Evolutionary conservation across 2,888 invertebrate species (phyloP), one percentile per base, ranked within the genome.

Genomic region (Baronia brevicornis): DNA sequence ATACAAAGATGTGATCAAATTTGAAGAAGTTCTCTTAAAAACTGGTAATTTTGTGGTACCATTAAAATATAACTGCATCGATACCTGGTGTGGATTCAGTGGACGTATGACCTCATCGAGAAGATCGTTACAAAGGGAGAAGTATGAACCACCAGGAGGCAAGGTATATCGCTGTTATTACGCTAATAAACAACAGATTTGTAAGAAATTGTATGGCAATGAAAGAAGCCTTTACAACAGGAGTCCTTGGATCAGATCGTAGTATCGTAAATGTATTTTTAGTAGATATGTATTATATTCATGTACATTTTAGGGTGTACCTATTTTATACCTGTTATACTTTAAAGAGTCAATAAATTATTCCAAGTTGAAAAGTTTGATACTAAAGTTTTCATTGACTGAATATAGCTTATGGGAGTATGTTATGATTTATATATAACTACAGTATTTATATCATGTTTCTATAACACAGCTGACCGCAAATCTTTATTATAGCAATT

Each of bases 151-250:
- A 3, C 77, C 78, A 0, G 78, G 79, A 4, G 78, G 75, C 1
- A 63, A 62, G 46, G 47, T 64, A 3, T 84, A 62, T 37, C 62
- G 63, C 8, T 84, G 82, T 29, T 79, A 57, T 38, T 74, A 69
- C 34, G 75, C 67, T 4, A 61, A 77, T 0, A 60, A 52, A 27
- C 82, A 84, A 46, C 79, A 84, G 46, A 41, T 80, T 33, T 82
- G 80, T 38, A 77, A 74, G 46, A 46, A 48, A 31, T 18, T 60
- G 33, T 10, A 22, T 11, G 12, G 26, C 22, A 28, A 44, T 4
- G 29, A 22, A 9, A 51, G 15, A 39, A 32, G 36, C n/a, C 24
- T 54, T 13, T 63, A 61, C 30, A 58, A 60, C 20, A 43, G 50
- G 18, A 53, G 62, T 11, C 51, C 49, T 33, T 62, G 54, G 54